Conservation (phyloP, 2,888 invertebrate species). For the Eulithis prunata region DNA sequence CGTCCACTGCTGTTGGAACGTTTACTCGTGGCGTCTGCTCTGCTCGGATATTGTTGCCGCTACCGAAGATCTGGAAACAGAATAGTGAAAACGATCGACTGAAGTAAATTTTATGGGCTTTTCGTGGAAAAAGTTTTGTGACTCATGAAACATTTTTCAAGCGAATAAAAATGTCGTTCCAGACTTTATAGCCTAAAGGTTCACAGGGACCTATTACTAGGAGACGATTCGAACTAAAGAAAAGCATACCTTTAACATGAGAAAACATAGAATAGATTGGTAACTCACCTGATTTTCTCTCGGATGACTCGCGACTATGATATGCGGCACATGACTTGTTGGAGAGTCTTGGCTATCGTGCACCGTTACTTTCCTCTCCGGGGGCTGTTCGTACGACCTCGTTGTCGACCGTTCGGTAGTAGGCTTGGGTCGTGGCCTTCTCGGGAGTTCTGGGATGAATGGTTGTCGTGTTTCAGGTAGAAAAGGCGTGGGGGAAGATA, state of each 20-base stretch:
- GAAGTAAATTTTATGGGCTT: too few relatives aligned
- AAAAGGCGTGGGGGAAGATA: slow-evolving; percentile 59
- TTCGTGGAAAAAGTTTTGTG: too few relatives aligned
- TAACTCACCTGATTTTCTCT: slow-evolving; percentile 89
- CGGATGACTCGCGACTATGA: slow-evolving; percentile 88
- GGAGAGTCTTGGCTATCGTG: slow-evolving; percentile 71
- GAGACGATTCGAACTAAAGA: too few relatives aligned
- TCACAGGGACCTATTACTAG: too few relatives aligned
- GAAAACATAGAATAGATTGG: not conserved
- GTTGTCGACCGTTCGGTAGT: slow-evolving; percentile 71
- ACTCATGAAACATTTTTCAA: too few relatives aligned
- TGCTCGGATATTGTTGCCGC: slow-evolving; percentile 84
- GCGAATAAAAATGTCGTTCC: too few relatives aligned
- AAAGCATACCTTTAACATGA: not conserved
- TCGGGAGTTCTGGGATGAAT: slow-evolving; percentile 42
- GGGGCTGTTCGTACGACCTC: slow-evolving; percentile 70
- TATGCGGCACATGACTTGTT: slow-evolving; percentile 80
- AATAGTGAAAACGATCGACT: not conserved
- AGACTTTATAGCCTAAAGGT: too few relatives aligned
- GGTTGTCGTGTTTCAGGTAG: slow-evolving; percentile 32
- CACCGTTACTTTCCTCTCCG: slow-evolving; percentile 64
- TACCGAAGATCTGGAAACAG: slow-evolving; percentile 69
- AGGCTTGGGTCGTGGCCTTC: slow-evolving; percentile 55
- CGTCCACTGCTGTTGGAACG: slow-evolving; percentile 87
- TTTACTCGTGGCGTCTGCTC: slow-evolving; percentile 88